phyloP scores from a whole-genome alignment of 1,140 invertebrate species.

The Linepithema humile region DNA sequence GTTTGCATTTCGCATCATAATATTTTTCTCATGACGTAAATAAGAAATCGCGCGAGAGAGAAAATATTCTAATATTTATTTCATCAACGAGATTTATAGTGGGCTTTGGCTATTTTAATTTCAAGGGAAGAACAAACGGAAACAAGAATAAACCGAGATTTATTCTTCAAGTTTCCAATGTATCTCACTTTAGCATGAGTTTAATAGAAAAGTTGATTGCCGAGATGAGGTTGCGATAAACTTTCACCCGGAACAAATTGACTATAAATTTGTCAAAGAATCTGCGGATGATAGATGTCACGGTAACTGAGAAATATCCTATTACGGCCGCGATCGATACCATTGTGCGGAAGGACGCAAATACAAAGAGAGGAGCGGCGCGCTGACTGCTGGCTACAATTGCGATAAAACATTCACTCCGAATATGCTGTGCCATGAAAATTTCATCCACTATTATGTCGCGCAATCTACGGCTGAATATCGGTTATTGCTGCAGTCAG shows the following conservation, averaged over 20 bases:
- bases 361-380: constrained; percentile 48
- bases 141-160: constrained; percentile 20
- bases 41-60: background rate
- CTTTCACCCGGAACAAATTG: constrained; percentile 21
- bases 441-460: constrained; percentile 79
- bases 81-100: constrained; percentile 12
- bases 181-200: constrained; percentile 9
- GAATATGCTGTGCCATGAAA: constrained; percentile 79
- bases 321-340: constrained; percentile 31
- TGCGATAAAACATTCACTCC: constrained; percentile 79
- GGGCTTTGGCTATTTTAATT: background rate
- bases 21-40: background rate
- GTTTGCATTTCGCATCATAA: background rate
- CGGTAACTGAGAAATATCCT: constrained; percentile 1
- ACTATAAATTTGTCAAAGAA: constrained; percentile 45
- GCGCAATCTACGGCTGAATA: constrained; percentile 73
- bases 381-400: constrained; percentile 61
- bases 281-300: constrained; percentile 29
- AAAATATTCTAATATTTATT: constrained; percentile 6
- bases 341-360: constrained; percentile 17
- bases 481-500: constrained; percentile 69
- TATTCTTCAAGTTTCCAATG: constrained; percentile 45
- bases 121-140: constrained; percentile 2
- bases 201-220: constrained; percentile 49
- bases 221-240: constrained; percentile 32